phyloP scores from a whole-genome alignment of 2,113 vertebrate genomes.

The Poicephalus meyeri region DNA sequence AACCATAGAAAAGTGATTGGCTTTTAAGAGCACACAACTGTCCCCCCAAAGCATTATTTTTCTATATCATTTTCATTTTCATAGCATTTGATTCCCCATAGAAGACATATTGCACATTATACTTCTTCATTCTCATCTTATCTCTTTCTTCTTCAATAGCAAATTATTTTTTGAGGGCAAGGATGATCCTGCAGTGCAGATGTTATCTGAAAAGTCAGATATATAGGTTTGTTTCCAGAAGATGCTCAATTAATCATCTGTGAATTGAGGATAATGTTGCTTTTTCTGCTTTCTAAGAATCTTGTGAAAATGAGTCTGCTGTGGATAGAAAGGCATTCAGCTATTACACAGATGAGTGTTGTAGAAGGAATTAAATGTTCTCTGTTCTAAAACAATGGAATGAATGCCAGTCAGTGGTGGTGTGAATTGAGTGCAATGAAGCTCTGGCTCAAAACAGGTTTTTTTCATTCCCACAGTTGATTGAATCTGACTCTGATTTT shows the following conservation, averaged over 20 bases:
- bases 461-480: not conserved
- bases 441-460: not conserved
- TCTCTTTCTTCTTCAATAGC: not conserved
- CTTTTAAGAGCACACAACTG: not conserved
- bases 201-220: not conserved
- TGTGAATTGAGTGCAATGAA: not conserved
- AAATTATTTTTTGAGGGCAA: not conserved
- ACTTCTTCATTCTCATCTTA: not conserved
- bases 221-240: not conserved
- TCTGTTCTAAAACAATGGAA: not conserved
- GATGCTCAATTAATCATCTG: not conserved
- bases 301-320: not conserved
- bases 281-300: not conserved
- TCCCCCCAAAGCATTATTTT: not conserved
- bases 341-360: not conserved
- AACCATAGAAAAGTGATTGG: not conserved
- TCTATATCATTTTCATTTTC: not conserved
- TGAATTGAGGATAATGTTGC: not conserved
- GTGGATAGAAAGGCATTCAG: not conserved
- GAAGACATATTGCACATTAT: not conserved
- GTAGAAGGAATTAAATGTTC: slow-evolving; percentile 2
- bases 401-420: not conserved
- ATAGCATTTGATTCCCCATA: not conserved
- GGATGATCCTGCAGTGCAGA: not conserved
- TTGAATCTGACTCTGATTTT: not conserved